Evolutionary conservation across 1,140 invertebrate species (phyloP).

Genomic region (Lepidotrigona ventralis): DNA sequence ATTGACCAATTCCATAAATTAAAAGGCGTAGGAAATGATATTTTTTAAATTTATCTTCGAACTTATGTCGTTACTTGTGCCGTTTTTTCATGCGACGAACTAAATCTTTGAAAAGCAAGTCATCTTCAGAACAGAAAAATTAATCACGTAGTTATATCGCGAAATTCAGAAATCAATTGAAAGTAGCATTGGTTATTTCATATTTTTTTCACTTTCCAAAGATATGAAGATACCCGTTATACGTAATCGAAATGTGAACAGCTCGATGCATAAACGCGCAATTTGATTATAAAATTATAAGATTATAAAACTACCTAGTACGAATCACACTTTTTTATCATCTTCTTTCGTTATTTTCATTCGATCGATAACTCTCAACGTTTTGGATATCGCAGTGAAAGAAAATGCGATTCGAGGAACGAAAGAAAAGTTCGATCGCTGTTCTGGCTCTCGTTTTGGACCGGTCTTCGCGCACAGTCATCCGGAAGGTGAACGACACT

Average conservation of each 20-base stretch:
- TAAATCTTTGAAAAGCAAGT: too few relatives aligned
- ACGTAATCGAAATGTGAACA: background rate
- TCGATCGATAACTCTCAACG: background rate
- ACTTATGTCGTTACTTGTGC: too few relatives aligned
- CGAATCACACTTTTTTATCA: too few relatives aligned
- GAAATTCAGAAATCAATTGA: too few relatives aligned
- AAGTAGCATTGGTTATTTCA: too few relatives aligned
- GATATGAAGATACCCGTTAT: background rate
- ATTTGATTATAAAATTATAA: background rate
- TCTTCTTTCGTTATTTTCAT: background rate
- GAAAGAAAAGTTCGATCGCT: slow-evolving; percentile 8
- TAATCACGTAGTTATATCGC: too few relatives aligned
- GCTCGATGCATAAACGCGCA: background rate
- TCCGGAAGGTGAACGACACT: slow-evolving; percentile 40
- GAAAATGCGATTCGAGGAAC: background rate
- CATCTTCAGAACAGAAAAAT: too few relatives aligned
- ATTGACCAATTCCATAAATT: too few relatives aligned
- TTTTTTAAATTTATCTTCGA: too few relatives aligned
- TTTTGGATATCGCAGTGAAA: background rate
- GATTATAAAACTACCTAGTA: background rate
- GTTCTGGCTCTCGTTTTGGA: slow-evolving; percentile 15
- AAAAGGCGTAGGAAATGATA: too few relatives aligned
- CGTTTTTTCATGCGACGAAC: too few relatives aligned
- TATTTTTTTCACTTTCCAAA: background rate
- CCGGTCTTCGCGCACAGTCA: slow-evolving; percentile 33